Evolutionary conservation across 2,888 invertebrate genomes (phyloP), one percentile per base, ranked within the genome.

Genomic region (Pseudanteris insignis): DNA sequence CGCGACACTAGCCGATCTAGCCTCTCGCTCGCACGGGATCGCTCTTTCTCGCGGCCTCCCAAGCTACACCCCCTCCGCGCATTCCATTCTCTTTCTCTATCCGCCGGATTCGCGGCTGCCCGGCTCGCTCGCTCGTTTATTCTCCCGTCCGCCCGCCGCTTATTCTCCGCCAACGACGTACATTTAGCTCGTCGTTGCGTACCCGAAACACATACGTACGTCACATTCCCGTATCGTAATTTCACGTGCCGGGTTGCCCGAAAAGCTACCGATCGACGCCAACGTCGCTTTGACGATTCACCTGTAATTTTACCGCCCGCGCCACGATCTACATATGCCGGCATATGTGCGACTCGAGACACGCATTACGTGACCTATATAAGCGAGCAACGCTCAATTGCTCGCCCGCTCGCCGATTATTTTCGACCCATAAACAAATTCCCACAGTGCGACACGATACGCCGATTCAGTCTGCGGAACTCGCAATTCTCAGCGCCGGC

Each of bases 1-100:
- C 75, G 75, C 77, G 77, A 75, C 75, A 77, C 77, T 76, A 76
- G 72, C 72, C 70, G 70, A 65, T 70, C 50, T 54, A 61, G 64
- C 70, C 70, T 66, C 66, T 71, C 71, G 65, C 70, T 64, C 64
- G 18, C 54, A 59, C 64, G 48, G 41, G 59, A 64, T 40, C 37
- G 36, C 57, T 65, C 65, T 63, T 64, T 63, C 63, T 53, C 54
- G 30, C 34, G 43, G 37, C 55, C 64, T 60, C 60, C 64, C 60
- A 47, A 51, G 40, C 44, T 46, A 47, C 62, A 43, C 64, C 55
- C 65, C 63, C 64, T 66, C 63, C 50, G 53, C 55, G 40, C 44
- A 30, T 55, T 47, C 44, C 40, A 46, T 46, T 40, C 50, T 57
- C 59, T 60, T 57, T 59, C 46, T 63, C 58, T 55, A 48, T 40